These are phyloP conservation scores for Cnemophilus loriae DNA, from an alignment of 2,113 vertebrate genomes.

Conservation along the genomic window DNA sequence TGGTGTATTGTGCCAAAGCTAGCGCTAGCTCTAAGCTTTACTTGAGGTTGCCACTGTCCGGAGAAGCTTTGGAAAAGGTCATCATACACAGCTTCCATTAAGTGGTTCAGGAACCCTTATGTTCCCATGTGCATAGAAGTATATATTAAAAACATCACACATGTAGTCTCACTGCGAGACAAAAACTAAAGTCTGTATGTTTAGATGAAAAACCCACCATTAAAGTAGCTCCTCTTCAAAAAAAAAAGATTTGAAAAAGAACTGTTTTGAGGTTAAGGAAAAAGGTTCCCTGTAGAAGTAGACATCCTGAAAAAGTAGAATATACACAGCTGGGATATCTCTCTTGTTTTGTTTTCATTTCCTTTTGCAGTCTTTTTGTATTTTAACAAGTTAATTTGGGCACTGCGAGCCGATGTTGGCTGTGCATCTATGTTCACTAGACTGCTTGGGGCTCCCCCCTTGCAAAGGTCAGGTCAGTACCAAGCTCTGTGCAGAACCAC, in stretches of 20 bases:
- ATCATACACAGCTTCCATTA: not conserved
- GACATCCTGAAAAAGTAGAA: not conserved
- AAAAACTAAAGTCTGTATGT: not conserved
- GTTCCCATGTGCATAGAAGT: not conserved
- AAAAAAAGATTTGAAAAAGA: not conserved
- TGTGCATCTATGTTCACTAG: not conserved
- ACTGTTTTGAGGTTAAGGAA: not conserved
- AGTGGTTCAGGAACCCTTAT: not conserved
- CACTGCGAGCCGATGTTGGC: not conserved
- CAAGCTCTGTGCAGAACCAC: not conserved
- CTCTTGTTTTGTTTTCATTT: slow-evolving; percentile 24
- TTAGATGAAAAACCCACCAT: not conserved
- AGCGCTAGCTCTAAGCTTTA: not conserved
- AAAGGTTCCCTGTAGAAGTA: not conserved
- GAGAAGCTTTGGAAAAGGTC: not conserved
- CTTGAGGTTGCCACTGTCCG: not conserved
- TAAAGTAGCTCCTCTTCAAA: not conserved
- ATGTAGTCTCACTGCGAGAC: not conserved
- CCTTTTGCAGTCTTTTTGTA: not conserved
- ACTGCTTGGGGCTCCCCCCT: not conserved
- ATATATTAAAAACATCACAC: not conserved
- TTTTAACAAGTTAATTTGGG: slow-evolving; percentile 1
- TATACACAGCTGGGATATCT: not conserved
- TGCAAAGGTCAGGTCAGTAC: not conserved
- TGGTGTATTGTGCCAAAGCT: rapidly evolving